Evolutionary conservation across 2,797 vertebrate species (phyloP), one percentile per base, ranked within the genome.

Genomic region (Spea hammondii): DNA sequence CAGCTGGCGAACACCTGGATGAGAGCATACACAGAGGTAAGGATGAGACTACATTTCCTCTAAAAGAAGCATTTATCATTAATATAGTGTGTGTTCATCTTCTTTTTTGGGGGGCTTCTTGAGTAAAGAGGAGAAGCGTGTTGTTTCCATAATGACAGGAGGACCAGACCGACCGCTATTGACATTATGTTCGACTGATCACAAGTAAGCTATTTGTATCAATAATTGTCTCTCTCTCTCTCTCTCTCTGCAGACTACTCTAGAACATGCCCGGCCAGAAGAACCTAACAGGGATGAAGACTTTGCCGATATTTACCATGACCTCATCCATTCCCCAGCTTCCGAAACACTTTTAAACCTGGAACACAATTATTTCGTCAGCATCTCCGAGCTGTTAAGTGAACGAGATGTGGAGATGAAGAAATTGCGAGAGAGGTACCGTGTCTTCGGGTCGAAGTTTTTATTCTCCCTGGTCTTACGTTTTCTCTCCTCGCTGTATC

Each of bases 341-440:
- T 99, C 97, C 6, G 97, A 99, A 83, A 98, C 96, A 0, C 93
- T 99, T 0, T 90, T 98, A 66, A 99, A 99, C 88, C 89, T 99
- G 86, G 97, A 99, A 84, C 96, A 99, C 89, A 99, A 96, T 89
- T 99, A 99, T 87, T 99, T 97, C 79, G 96, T 99, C 74, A 97
- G 97, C 83, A 95, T 98, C 86, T 98, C 97, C 0, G 97, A 99
- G 91, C 93, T 98, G 84, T 96, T 99, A 88, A 94, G 95, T 6
- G 97, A 99, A 88, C 91, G 97, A 87, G 97, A 99, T 32, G 95
- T 99, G 92, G 97, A 94, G 76, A 46, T 94, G 74, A 98, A 97
- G 89, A 99, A 98, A 79, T 90, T 99, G 6, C 93, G 93, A 78
- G 97, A 99, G 88, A 96, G 96, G 97, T 99, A 89, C 82, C 6